Base-by-base conservation (phyloP, 1,140 invertebrate species). In the Cardiocondyla obscurior region DNA sequence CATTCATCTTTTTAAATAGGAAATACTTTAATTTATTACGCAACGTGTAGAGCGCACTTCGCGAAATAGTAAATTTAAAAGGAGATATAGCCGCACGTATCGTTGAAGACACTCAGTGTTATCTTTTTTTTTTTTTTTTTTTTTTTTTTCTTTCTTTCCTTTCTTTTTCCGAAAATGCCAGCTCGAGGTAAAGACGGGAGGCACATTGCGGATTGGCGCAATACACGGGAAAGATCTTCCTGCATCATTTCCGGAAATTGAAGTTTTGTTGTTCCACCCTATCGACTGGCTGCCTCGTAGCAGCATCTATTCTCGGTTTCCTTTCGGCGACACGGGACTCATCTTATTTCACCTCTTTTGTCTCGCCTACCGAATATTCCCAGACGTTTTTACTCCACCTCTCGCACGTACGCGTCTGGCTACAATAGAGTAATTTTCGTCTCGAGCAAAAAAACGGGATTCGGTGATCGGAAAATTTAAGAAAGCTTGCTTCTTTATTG, bases 151-250 rank as follows among this genome's bases (percentile, higher is more conserved):
- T n/a, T n/a, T n/a, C n/a, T n/a, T n/a, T n/a, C n/a, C n/a, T n/a
- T n/a, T n/a, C n/a, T n/a, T n/a, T n/a, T 55, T 79, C 42, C n/a
- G n/a, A 42, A 64, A 67, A 39, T 53, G 12, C 62, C 12, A 10
- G 22, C 46, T 55, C 25, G 74, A 39, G 46, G 22, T 49, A 28
- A n/a, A 25, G 44, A 39, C 30, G 69, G 44, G 42, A 49, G 46
- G 46, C 65, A 28, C 46, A 22, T 72, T 83, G 84, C 79, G 79
- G 83, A 87, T 81, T 77, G 89, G 85, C 84, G 73, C 85, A 86
- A 90, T 90, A 91, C 89, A 85, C 39, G 77, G 81, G 84, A 88
- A 92, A 91, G 91, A 92, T 93, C 93, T 91, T 89, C 84, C 86
- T 49, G 64, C 77, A 90, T 88, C 91, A 88, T 92, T 90, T 84